These are phyloP conservation scores for Channallabes apus DNA, from an alignment of 2,797 vertebrate genomes.

Conservation along the genomic window DNA sequence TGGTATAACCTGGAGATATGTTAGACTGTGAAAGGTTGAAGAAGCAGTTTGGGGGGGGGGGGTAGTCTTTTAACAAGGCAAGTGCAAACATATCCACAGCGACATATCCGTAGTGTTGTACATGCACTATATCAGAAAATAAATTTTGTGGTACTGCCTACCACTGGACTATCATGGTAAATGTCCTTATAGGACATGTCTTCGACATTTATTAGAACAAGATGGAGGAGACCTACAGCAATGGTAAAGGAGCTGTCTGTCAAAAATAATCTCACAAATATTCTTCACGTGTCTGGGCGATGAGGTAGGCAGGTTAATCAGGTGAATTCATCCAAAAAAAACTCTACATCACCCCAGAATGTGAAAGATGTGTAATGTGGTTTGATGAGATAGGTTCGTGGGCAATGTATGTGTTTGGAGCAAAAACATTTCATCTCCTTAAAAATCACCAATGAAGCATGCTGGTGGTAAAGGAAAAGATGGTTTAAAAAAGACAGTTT, in stretches of 20 bases:
- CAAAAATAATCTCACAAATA: neutral
- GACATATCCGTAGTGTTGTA: no score
- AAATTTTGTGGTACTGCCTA: no score
- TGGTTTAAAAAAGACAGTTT: no score
- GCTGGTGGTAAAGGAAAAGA: no score
- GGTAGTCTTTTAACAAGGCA: no score
- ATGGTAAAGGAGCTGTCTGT: neutral
- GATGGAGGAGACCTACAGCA: neutral
- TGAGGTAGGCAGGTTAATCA: neutral
- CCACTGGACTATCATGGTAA: no score
- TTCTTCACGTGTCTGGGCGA: neutral
- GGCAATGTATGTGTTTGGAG: neutral
- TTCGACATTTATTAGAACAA: neutral
- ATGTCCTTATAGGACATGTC: neutral
- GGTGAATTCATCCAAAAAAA: no score
- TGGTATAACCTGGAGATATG: neutral
- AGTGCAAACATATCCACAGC: no score
- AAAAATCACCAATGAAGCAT: no score
- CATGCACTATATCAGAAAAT: no score
- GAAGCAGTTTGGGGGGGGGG: neutral
- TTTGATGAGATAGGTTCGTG: no score
- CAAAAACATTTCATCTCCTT: no score
- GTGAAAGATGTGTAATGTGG: neutral
- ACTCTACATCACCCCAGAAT: neutral
- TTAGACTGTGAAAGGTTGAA: neutral